These are phyloP conservation scores for Percopsis transmontana DNA, from an alignment of 2,113 vertebrate species.

Conservation along the genomic window DNA sequence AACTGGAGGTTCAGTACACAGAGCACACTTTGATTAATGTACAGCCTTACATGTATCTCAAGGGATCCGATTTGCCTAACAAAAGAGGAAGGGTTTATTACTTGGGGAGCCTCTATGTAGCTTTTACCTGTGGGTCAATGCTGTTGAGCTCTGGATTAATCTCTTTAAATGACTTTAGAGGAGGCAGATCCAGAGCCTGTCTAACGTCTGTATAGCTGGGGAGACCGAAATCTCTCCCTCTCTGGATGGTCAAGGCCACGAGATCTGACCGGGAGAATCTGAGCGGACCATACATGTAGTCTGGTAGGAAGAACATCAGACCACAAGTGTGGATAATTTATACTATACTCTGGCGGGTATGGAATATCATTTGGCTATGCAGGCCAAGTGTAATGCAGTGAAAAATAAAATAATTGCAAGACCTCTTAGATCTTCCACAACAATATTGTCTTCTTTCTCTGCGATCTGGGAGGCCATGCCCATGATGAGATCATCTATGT, in stretches of 20 bases:
- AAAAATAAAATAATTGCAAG: neutral
- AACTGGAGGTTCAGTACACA: conserved; percentile 35
- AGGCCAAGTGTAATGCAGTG: neutral
- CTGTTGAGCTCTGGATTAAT: conserved; percentile 73
- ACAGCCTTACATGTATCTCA: neutral
- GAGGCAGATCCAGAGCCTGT: conserved; percentile 71
- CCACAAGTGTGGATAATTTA: neutral
- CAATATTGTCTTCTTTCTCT: conserved; percentile 85
- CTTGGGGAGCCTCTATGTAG: neutral
- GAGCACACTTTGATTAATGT: conserved; percentile 2
- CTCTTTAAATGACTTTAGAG: conserved; percentile 75
- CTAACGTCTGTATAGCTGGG: conserved; percentile 82
- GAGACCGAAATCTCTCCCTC: conserved; percentile 89
- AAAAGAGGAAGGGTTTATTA: neutral
- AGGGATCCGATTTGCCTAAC: neutral
- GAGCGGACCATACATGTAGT: conserved; percentile 92
- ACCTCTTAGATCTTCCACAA: conserved; percentile 95
- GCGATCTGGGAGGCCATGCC: conserved; percentile 96
- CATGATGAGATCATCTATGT: conserved; percentile 84
- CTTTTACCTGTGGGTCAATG: conserved; percentile 67
- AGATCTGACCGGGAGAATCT: conserved; percentile 86
- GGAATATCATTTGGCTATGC: neutral
- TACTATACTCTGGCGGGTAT: neutral
- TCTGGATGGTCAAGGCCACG: conserved; percentile 86
- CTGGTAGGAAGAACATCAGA: conserved; percentile 63